Conservation (phyloP, 2,113 vertebrate genomes). For the Eulacestoma nigropectus region DNA sequence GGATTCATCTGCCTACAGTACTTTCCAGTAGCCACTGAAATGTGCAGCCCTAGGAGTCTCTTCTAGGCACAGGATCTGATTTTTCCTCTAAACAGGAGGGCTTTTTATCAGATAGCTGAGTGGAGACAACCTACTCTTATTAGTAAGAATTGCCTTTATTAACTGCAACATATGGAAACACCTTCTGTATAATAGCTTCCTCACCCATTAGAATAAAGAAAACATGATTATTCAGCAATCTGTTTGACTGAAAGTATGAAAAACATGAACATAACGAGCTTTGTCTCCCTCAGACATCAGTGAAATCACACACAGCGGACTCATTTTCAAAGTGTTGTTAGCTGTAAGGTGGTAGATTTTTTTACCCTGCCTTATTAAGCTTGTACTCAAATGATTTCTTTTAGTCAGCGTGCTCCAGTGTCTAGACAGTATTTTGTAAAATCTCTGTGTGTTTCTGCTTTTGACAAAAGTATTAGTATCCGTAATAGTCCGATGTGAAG, state of each 20-base stretch:
- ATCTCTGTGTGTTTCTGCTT: constrained; percentile 18
- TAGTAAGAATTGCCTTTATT: constrained; percentile 46
- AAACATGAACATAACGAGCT: constrained; percentile 22
- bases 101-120: not conserved
- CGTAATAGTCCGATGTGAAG: not conserved
- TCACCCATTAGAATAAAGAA: constrained; percentile 13
- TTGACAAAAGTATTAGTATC: constrained; percentile 3
- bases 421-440: constrained; percentile 40
- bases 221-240: constrained; percentile 42
- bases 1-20: not conserved
- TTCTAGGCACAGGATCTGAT: not conserved
- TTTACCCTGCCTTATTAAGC: constrained; percentile 45
- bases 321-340: constrained; percentile 41
- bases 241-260: constrained; percentile 26
- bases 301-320: constrained; percentile 30
- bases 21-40: not conserved
- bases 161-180: constrained; percentile 14
- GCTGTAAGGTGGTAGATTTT: constrained; percentile 9
- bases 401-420: not conserved
- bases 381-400: not conserved
- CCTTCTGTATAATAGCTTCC: constrained; percentile 40
- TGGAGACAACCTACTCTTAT: not conserved
- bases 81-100: not conserved
- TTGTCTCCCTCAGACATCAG: constrained; percentile 22
- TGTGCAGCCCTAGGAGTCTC: not conserved